Evolutionary conservation across 2,113 vertebrate species (phyloP).

Genomic region (Spheniscus mendiculus): DNA sequence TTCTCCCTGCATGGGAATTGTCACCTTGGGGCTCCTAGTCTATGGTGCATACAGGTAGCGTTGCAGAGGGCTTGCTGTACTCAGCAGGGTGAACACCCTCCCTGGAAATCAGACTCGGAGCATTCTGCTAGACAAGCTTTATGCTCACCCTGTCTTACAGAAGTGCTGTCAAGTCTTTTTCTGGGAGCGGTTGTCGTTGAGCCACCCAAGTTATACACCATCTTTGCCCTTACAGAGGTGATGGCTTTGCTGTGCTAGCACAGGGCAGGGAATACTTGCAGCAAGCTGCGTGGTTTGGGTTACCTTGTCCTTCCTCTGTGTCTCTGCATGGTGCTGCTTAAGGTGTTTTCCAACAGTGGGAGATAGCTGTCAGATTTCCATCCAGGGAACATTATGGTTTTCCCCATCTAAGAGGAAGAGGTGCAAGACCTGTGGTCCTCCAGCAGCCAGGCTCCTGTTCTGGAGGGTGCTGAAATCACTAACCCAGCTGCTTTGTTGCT

Average conservation of each 20-base stretch:
- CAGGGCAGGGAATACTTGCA: background rate
- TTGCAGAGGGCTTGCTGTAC: background rate
- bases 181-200: background rate
- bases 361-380: background rate
- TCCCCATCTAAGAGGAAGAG: background rate
- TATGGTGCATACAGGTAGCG: fast-evolving
- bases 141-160: background rate
- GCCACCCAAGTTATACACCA: fast-evolving
- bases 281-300: fast-evolving
- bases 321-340: background rate
- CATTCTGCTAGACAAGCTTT: background rate
- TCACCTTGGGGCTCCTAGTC: background rate
- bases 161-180: background rate
- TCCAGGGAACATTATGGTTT: background rate
- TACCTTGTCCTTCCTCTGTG: background rate
- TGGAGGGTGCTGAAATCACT: background rate
- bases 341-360: background rate
- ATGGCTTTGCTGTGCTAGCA: background rate
- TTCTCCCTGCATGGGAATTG: background rate
- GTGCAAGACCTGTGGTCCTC: background rate
- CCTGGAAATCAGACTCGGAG: fast-evolving
- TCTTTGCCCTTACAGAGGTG: background rate
- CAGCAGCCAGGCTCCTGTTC: background rate
- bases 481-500: background rate
- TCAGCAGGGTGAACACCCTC: background rate